A percentile compares a stretch with the other conserved stretches of the same genome.
phyloP scores from a whole-genome alignment of 2,888 invertebrate species.

The Chironomus riparius region DNA sequence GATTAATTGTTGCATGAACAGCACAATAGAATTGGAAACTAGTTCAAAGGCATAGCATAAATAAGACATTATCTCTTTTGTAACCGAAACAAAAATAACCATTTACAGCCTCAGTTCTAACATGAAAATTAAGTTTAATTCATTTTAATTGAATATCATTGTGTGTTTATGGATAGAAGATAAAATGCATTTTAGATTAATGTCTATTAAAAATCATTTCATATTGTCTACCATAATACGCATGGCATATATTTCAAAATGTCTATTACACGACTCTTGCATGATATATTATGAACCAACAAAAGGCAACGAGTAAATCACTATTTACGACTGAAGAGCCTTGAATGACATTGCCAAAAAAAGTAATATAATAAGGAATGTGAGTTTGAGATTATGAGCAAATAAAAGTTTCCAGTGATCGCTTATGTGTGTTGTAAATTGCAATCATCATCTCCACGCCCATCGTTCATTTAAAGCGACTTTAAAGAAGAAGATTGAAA shows the following conservation, averaged over 20 bases:
- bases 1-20: too few relatives aligned
- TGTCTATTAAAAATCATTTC: too few relatives aligned
- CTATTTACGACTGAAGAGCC: background rate
- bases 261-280: background rate
- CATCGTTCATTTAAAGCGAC: background rate
- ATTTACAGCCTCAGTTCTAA: background rate
- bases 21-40: too few relatives aligned
- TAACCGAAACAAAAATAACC: background rate
- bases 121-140: background rate
- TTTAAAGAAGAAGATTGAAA: too few relatives aligned
- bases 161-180: background rate
- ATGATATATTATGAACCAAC: too few relatives aligned
- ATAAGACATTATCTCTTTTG: too few relatives aligned
- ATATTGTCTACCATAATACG: too few relatives aligned
- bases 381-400: background rate
- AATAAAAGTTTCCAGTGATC: background rate
- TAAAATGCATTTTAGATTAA: too few relatives aligned
- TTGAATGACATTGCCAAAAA: conserved; percentile 1
- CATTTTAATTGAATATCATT: background rate
- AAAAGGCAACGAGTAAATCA: too few relatives aligned
- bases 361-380: background rate
- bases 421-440: background rate
- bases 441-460: background rate
- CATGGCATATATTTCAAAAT: background rate
- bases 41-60: too few relatives aligned